Evolutionary conservation across 2,113 vertebrate genomes (phyloP).

Genomic region (Tetraodon nigroviridis): DNA sequence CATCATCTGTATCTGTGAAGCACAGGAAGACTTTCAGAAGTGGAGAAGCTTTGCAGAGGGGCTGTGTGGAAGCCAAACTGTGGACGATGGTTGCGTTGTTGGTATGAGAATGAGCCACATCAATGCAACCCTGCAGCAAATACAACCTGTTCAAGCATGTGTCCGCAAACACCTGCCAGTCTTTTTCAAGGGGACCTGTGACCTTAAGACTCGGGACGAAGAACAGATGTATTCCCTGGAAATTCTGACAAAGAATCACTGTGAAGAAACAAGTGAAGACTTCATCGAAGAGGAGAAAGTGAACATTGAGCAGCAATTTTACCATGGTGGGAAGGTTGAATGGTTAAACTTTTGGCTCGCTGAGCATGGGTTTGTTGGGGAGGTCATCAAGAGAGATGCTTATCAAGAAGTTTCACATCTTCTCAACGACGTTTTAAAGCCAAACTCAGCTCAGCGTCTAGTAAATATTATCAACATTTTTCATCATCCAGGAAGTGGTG

Average conservation of each 20-base stretch:
- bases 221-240: slow-evolving; percentile 76
- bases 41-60: slow-evolving; percentile 72
- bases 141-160: slow-evolving; percentile 57
- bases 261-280: slow-evolving; percentile 63
- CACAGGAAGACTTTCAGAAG: slow-evolving; percentile 62
- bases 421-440: slow-evolving; percentile 51
- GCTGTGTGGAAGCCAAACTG: slow-evolving; percentile 63
- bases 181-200: slow-evolving; percentile 65
- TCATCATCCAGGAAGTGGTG: slow-evolving; percentile 85
- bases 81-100: slow-evolving; percentile 70
- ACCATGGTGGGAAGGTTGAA: slow-evolving; percentile 74
- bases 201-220: slow-evolving; percentile 66
- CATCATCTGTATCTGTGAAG: slow-evolving; percentile 78
- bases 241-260: slow-evolving; percentile 76
- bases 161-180: slow-evolving; percentile 64
- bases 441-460: slow-evolving; percentile 37
- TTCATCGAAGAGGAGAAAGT: slow-evolving; percentile 57
- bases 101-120: slow-evolving; percentile 80
- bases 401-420: slow-evolving; percentile 59
- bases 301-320: slow-evolving; percentile 73
- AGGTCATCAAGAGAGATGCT: slow-evolving; percentile 77
- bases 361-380: slow-evolving; percentile 68
- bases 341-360: slow-evolving; percentile 83
- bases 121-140: slow-evolving; percentile 71
- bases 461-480: slow-evolving; percentile 76